phyloP scores from a whole-genome alignment of 2,888 invertebrate species.

The Xanthia icteritia region DNA sequence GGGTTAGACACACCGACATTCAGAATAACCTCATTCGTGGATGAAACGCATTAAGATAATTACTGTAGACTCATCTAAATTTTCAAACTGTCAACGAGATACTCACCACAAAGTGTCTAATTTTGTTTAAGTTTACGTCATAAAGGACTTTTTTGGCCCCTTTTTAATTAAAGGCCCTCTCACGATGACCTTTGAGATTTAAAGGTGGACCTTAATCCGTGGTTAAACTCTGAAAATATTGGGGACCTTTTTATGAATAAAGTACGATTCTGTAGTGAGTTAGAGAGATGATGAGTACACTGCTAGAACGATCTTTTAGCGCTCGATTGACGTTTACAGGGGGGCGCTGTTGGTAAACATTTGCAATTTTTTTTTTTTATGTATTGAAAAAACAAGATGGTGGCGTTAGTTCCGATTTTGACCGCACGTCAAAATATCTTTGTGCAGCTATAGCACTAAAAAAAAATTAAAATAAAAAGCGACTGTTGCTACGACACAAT shows the following conservation, averaged over 20 bases:
- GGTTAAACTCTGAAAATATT: slow-evolving; percentile 16
- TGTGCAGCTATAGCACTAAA: too few relatives aligned
- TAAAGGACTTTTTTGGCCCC: slow-evolving; percentile 62
- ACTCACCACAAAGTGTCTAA: slow-evolving; percentile 46
- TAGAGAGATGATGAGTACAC: not conserved
- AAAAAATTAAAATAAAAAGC: too few relatives aligned
- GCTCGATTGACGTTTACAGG: not conserved
- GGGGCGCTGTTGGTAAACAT: too few relatives aligned
- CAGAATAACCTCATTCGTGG: slow-evolving; percentile 15
- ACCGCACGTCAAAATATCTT: not conserved
- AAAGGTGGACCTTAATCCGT: slow-evolving; percentile 43
- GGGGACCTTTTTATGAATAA: slow-evolving; percentile 1
- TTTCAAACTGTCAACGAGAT: slow-evolving; percentile 39
- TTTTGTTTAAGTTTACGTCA: slow-evolving; percentile 63
- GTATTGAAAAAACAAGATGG: not conserved
- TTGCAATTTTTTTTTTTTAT: too few relatives aligned
- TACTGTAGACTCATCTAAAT: slow-evolving; percentile 23
- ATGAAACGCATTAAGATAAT: slow-evolving; percentile 18
- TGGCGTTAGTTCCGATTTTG: not conserved
- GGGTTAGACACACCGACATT: slow-evolving; percentile 10
- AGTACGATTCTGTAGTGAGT: not conserved
- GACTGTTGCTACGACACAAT: too few relatives aligned
- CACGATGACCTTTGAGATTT: slow-evolving; percentile 48
- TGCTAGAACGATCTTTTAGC: too few relatives aligned
- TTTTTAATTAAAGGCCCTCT: slow-evolving; percentile 67